Evolutionary conservation across 2,888 invertebrate genomes (phyloP).

Genomic region (Phrixothrix hirtus): DNA sequence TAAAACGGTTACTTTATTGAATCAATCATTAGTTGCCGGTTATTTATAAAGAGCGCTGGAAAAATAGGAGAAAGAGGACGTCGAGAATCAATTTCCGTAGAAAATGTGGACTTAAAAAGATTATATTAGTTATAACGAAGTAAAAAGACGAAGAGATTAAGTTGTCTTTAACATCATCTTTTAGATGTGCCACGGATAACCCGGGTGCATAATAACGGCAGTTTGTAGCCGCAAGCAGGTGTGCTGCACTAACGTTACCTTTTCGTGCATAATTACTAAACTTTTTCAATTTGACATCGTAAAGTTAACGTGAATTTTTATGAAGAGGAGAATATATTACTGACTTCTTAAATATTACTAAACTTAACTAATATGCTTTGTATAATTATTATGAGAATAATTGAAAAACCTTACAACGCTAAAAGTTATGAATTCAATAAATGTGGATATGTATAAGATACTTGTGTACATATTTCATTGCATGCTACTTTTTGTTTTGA

Average conservation of each 20-base stretch:
- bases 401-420: no score
- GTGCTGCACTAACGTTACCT: constrained; percentile 31
- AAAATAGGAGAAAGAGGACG: background rate
- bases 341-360: no score
- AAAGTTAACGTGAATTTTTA: constrained; percentile 31
- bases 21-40: constrained; percentile 6
- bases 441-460: no score
- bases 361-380: no score
- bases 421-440: no score
- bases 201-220: constrained; percentile 27
- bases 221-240: constrained; percentile 29
- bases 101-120: constrained; percentile 7
- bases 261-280: constrained; percentile 43
- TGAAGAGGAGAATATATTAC: constrained; percentile 4
- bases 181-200: constrained; percentile 22
- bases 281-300: constrained; percentile 46
- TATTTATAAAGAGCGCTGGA: background rate
- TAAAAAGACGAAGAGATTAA: constrained; percentile 32
- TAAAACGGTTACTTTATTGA: no score
- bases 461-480: no score
- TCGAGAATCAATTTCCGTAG: constrained; percentile 12
- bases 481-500: no score
- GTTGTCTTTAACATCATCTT: constrained; percentile 26
- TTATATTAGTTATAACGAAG: constrained; percentile 19
- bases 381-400: no score